Evolutionary conservation across 2,888 invertebrate species (phyloP).

Genomic region (Homarus gammarus): DNA sequence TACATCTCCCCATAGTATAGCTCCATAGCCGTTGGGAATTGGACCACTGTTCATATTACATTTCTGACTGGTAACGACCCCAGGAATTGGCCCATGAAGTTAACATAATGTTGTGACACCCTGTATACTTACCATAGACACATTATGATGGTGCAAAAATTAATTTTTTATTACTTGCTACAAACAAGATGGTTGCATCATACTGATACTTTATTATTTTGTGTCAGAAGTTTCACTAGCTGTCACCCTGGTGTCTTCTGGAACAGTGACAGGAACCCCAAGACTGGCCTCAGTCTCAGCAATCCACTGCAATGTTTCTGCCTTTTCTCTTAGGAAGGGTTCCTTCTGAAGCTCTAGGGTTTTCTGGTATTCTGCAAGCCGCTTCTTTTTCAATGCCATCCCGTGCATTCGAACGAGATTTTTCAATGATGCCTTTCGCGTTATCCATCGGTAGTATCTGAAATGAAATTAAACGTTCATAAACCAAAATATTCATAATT

Average conservation of each 20-base stretch:
- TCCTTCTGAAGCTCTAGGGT: constrained; percentile 87
- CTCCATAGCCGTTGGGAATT: too few relatives aligned
- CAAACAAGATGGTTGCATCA: too few relatives aligned
- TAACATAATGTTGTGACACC: too few relatives aligned
- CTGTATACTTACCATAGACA: too few relatives aligned
- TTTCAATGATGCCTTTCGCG: constrained; percentile 86
- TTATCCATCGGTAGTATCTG: constrained; percentile 83
- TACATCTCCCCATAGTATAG: too few relatives aligned
- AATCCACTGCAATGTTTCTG: constrained; percentile 86
- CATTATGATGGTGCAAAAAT: too few relatives aligned
- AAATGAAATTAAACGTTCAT: constrained; percentile 76
- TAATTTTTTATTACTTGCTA: too few relatives aligned
- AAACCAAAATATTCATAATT: not conserved
- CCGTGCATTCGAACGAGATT: constrained; percentile 87
- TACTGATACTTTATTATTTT: not conserved
- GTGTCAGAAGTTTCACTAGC: not conserved
- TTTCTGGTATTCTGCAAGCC: constrained; percentile 84
- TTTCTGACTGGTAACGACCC: too few relatives aligned
- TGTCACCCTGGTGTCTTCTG: not conserved
- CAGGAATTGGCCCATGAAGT: too few relatives aligned
- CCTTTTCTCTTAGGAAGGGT: constrained; percentile 86
- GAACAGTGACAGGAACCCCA: constrained; percentile 55
- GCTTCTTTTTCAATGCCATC: constrained; percentile 84
- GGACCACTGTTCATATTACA: too few relatives aligned
- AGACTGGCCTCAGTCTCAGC: constrained; percentile 85